Conservation (phyloP, 2,888 invertebrate genomes). For the Antheraea assamensis region DNA sequence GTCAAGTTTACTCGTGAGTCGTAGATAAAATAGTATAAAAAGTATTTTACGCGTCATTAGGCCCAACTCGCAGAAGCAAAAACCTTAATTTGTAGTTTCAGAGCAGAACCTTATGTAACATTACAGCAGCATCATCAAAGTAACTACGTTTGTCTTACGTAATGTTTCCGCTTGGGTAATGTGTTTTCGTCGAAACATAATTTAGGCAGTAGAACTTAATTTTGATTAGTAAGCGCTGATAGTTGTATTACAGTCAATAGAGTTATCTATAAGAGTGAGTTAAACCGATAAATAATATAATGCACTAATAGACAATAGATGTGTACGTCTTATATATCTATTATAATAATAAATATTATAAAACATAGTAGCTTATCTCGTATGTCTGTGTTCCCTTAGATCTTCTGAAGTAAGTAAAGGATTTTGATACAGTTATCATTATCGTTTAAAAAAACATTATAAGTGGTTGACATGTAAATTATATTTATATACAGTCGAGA, state of each 20-base stretch:
- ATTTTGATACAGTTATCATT: too few relatives aligned
- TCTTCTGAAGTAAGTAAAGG: too few relatives aligned
- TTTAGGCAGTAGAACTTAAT: not conserved
- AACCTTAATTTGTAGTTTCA: slow-evolving; percentile 1
- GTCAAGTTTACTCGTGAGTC: not conserved
- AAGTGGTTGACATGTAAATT: too few relatives aligned
- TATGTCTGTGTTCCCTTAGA: too few relatives aligned
- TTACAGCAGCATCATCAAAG: not conserved
- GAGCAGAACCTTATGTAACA: not conserved
- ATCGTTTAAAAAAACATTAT: too few relatives aligned
- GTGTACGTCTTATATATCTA: not conserved
- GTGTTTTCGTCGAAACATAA: not conserved
- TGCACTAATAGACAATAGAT: not conserved
- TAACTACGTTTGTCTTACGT: not conserved
- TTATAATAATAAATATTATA: not conserved
- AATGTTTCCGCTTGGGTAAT: not conserved
- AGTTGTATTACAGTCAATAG: not conserved
- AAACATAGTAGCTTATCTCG: too few relatives aligned
- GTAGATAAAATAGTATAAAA: slow-evolving; percentile 1
- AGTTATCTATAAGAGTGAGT: not conserved
- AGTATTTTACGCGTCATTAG: not conserved
- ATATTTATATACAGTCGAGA: too few relatives aligned
- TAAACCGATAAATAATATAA: not conserved
- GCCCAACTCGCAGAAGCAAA: not conserved
- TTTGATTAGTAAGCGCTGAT: not conserved